A percentile compares a stretch with the other conserved stretches of the same genome.
phyloP scores from a whole-genome alignment of 2,113 vertebrate species.

The Pica pica region DNA sequence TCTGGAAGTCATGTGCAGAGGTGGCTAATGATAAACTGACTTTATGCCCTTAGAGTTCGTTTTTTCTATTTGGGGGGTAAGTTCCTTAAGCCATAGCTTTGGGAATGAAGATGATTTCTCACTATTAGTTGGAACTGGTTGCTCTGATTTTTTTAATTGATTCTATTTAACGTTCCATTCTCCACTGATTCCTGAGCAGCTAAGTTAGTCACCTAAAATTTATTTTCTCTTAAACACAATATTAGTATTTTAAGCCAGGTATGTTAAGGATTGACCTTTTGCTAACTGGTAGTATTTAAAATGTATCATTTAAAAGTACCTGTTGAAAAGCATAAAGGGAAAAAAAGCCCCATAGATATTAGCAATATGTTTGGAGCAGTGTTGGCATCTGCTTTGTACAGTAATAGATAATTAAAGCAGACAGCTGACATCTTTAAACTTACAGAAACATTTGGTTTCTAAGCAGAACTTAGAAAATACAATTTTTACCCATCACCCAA shows the following conservation, averaged over 20 bases:
- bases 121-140: neutral
- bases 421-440: neutral
- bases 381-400: slow-evolving; percentile 25
- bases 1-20: slow-evolving; percentile 10
- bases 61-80: neutral
- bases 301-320: neutral
- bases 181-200: neutral
- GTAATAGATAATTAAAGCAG: neutral
- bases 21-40: slow-evolving; percentile 9
- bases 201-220: slow-evolving; percentile 12
- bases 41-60: neutral
- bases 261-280: slow-evolving; percentile 22
- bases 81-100: slow-evolving; percentile 43
- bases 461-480: neutral
- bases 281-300: slow-evolving; percentile 37
- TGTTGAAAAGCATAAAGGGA: slow-evolving; percentile 33
- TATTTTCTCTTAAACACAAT: neutral
- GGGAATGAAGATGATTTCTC: slow-evolving; percentile 31
- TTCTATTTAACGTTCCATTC: slow-evolving; percentile 1
- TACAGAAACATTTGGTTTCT: neutral
- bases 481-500: slow-evolving; percentile 32
- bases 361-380: neutral
- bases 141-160: slow-evolving; percentile 10
- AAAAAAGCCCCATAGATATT: neutral
- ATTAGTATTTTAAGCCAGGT: slow-evolving; percentile 26